Evolutionary conservation across 1,140 invertebrate genomes (phyloP), one percentile per base, ranked within the genome.

Genomic region (Neodiprion pinetum): DNA sequence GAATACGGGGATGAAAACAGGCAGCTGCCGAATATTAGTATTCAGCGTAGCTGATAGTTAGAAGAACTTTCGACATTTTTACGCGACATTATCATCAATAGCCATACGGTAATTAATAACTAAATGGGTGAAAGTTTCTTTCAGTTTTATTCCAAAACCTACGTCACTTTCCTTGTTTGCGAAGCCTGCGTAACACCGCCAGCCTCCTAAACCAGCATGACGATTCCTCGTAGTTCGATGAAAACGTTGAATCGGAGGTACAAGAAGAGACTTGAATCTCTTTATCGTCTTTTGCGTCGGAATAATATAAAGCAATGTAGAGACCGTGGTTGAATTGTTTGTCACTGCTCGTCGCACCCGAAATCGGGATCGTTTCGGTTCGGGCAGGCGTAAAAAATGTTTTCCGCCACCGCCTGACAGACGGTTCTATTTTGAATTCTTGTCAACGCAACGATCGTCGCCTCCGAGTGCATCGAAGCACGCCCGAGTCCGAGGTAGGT

Each of bases 351-450:
- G n/a, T 61, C 53, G 53, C 0, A 8, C 11, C n/a, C 53, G 53
- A 17, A 14, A 14, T 17, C 11, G 53, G 11, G 28, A 40, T 40
- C 28, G 28, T 40, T 61, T 17, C 53, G 9, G 11, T 7, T 61
- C 53, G 53, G n/a, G n/a, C 53, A 61, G 9, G 9, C 53, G 53
- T 61, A 17, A 61, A 61, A 61, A 14, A 14, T 61, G 11, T 61
- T 61, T 61, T 61, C 11, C 11, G 53, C 53, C 53, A 61, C 53
- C n/a, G 11, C 53, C 53, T 17, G 53, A 61, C 53, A 17, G 53
- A 61, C 53, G n/a, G 53, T 61, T 61, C 53, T 61, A 61, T 61
- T 61, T 61, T 61, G 53, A 61, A 61, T 61, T 61, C 53, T 61
- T 17, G 11, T 12, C 53, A 17, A 61, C 11, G 11, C 53, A 61